Percentiles rank a stretch among this genome's conserved stretches.
These are phyloP conservation scores for Helogale parvula DNA, from an alignment of 2,113 vertebrate genomes.

Conservation along the genomic window DNA sequence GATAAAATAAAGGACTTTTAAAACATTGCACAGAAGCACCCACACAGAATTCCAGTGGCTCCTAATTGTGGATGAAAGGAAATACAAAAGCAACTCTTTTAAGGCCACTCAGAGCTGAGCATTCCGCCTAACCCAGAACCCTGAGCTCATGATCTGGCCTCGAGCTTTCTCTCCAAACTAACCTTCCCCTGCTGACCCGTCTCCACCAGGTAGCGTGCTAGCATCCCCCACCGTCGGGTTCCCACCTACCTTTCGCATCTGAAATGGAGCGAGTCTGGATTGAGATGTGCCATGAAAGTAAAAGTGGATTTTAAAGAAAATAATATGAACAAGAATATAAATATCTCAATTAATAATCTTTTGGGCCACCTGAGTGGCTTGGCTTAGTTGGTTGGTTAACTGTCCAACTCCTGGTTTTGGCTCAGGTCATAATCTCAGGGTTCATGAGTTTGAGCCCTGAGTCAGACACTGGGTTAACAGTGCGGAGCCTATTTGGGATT, in stretches of 20 bases:
- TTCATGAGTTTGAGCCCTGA: no score
- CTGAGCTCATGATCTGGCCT: not conserved
- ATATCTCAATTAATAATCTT: not conserved
- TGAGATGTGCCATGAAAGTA: not conserved
- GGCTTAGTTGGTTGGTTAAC: no score
- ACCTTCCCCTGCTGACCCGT: rapidly evolving
- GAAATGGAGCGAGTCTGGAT: not conserved
- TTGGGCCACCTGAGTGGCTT: not conserved
- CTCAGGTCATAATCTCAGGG: no score
- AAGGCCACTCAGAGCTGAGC: not conserved
- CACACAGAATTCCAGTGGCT: not conserved
- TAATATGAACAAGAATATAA: not conserved
- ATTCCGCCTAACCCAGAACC: not conserved
- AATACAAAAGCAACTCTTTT: not conserved
- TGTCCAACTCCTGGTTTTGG: no score
- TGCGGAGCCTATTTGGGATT: no score
- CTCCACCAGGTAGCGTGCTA: rapidly evolving
- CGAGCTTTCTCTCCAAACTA: not conserved
- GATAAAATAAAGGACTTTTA: not conserved
- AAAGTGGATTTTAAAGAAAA: not conserved
- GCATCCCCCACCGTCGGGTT: rapidly evolving
- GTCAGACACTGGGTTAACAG: no score
- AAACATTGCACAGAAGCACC: not conserved
- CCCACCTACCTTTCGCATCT: not conserved
- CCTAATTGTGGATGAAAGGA: not conserved